Evolutionary conservation across 1,140 invertebrate species (phyloP).

Genomic region (Drosophila sechellia): DNA sequence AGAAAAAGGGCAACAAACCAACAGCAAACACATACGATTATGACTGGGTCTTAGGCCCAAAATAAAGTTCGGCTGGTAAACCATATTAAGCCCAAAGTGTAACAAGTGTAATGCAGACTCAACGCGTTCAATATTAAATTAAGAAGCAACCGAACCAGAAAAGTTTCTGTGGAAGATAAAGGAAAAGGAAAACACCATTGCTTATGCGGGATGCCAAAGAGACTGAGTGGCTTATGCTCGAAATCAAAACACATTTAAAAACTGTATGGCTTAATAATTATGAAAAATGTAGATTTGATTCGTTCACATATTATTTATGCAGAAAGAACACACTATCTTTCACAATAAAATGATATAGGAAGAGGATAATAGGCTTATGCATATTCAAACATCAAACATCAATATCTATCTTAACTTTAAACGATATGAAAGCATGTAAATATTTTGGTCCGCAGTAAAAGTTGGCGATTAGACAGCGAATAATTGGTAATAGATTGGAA

Average conservation of each 20-base stretch:
- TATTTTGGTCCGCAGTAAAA: conserved; percentile 14
- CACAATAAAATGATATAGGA: not conserved
- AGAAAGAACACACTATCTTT: too few relatives aligned
- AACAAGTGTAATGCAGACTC: conserved; percentile 42
- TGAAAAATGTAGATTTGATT: not conserved
- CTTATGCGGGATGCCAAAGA: conserved; percentile 2
- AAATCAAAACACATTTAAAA: not conserved
- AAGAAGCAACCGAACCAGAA: conserved; percentile 16
- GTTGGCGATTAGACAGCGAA: conserved; percentile 23
- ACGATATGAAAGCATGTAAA: conserved; percentile 1
- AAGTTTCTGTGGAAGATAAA: not conserved
- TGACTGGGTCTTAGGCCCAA: conserved; percentile 25
- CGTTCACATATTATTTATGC: too few relatives aligned
- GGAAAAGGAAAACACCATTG: not conserved
- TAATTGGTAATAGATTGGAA: conserved; percentile 24
- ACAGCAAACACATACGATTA: conserved; percentile 36
- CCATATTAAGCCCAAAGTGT: conserved; percentile 35
- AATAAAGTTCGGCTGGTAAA: conserved; percentile 32
- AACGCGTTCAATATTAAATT: conserved; percentile 33
- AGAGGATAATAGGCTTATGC: not conserved
- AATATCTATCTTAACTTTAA: not conserved
- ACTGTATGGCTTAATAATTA: too few relatives aligned
- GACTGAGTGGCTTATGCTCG: not conserved
- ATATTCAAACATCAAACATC: conserved; percentile 16
- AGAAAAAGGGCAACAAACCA: conserved; percentile 25